Conservation (phyloP, 2,888 invertebrate species). For the Drosophila parthenogenetica region DNA sequence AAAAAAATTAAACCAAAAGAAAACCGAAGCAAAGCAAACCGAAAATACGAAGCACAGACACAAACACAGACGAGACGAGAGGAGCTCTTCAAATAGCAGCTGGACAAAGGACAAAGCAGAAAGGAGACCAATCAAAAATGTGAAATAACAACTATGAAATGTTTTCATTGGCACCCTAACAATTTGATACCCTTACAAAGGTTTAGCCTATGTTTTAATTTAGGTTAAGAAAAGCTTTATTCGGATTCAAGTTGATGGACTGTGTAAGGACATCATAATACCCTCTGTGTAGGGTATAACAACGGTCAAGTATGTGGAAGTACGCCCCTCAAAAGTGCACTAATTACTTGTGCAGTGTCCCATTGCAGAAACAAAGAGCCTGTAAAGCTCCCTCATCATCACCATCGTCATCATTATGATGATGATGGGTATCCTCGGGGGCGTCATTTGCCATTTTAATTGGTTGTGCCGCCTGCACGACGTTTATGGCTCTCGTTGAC, state of each 20-base stretch:
- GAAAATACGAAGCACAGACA: slow-evolving; percentile 11
- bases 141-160: slow-evolving; percentile 33
- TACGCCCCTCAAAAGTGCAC: slow-evolving; percentile 56
- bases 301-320: slow-evolving; percentile 62
- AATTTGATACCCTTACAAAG: neutral
- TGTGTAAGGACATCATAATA: neutral
- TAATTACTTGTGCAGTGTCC: slow-evolving; percentile 64
- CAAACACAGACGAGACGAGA: neutral
- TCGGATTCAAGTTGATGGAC: too few species aligned
- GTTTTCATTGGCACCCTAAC: neutral
- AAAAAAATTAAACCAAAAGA: slow-evolving; percentile 18
- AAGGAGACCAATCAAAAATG: slow-evolving; percentile 22
- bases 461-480: slow-evolving; percentile 26
- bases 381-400: neutral
- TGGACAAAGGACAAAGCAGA: slow-evolving; percentile 45
- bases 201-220: too few species aligned
- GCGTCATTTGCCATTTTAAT: slow-evolving; percentile 54
- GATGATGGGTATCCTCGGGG: slow-evolving; percentile 37
- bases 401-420: neutral
- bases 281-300: neutral
- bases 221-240: too few species aligned
- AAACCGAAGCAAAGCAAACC: slow-evolving; percentile 31
- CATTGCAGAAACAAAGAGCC: slow-evolving; percentile 31
- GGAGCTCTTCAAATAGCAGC: slow-evolving; percentile 47
- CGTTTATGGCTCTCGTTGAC: slow-evolving; percentile 33